phyloP scores from a whole-genome alignment of 2,888 invertebrate genomes.

The Isotomurus palustris region DNA sequence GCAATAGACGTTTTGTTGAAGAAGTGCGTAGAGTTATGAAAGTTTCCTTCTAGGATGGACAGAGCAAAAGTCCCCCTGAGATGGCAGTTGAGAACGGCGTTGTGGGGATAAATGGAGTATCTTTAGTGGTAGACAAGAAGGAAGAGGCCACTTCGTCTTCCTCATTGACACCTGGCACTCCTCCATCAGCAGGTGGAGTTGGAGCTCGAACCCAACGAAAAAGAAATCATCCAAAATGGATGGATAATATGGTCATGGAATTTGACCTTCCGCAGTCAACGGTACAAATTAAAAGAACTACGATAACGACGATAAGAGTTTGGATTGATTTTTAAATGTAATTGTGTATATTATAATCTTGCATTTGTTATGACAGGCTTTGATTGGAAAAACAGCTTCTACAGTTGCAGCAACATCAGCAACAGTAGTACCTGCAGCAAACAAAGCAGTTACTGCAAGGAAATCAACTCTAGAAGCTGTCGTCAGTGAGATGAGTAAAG shows the following conservation, averaged over 20 bases:
- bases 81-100: not conserved
- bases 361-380: too few species aligned
- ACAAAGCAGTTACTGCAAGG: too few species aligned
- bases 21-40: not conserved
- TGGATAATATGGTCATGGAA: constrained; percentile 4
- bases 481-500: too few species aligned
- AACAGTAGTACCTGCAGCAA: too few species aligned
- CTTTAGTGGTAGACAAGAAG: not conserved
- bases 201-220: constrained; percentile 3
- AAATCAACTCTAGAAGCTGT: too few species aligned
- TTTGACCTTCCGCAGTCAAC: not conserved
- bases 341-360: too few species aligned
- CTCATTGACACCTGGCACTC: not conserved
- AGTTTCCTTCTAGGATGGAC: not conserved
- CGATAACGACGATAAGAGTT: not conserved
- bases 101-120: not conserved
- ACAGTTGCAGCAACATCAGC: too few species aligned
- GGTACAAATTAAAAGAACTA: too few species aligned
- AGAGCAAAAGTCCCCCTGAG: not conserved
- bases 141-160: not conserved
- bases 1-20: not conserved
- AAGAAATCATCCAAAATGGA: constrained; percentile 8
- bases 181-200: too few species aligned
- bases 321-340: not conserved
- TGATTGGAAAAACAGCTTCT: too few species aligned